A percentile compares a stretch with the other conserved stretches of the same genome.
These are phyloP conservation scores for Sycophila texana DNA, from an alignment of 2,888 invertebrate species.

Conservation along the genomic window DNA sequence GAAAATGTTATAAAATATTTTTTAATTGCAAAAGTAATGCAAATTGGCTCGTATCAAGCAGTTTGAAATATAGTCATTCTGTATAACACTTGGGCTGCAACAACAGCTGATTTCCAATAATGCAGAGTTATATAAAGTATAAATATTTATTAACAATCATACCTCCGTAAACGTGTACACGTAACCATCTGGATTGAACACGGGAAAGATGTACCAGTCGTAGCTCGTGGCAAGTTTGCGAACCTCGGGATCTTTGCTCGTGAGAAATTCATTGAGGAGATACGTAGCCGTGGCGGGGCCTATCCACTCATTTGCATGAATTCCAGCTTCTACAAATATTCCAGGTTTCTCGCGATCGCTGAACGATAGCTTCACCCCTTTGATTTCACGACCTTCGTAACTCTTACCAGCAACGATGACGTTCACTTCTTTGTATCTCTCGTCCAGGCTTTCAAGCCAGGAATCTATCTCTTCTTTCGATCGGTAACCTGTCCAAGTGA, in stretches of 20 bases:
- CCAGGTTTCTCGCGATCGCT: conserved; percentile 76
- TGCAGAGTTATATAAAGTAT: too few relatives aligned
- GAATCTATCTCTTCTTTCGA: conserved; percentile 77
- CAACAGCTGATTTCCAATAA: too few relatives aligned
- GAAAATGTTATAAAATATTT: too few relatives aligned
- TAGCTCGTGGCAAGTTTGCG: conserved; percentile 77
- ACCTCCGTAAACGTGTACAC: conserved; percentile 79
- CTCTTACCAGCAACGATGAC: conserved; percentile 75
- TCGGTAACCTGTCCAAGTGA: conserved; percentile 80
- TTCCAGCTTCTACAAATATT: conserved; percentile 80
- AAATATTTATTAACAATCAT: too few relatives aligned
- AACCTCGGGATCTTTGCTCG: conserved; percentile 77
- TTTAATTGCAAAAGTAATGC: too few relatives aligned
- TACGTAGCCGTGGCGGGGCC: conserved; percentile 81
- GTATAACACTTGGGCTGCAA: too few relatives aligned
- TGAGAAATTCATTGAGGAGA: conserved; percentile 80
- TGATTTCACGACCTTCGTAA: conserved; percentile 80
- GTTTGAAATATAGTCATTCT: too few relatives aligned
- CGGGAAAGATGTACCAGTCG: conserved; percentile 87
- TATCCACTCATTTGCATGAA: conserved; percentile 87
- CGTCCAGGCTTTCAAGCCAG: conserved; percentile 78
- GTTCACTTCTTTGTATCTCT: conserved; percentile 74
- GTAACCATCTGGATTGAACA: conserved; percentile 87
- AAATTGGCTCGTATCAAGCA: too few relatives aligned
- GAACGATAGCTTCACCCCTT: conserved; percentile 78